Evolutionary conservation across 2,113 vertebrate species (phyloP).

Genomic region (Syngnathus floridae): DNA sequence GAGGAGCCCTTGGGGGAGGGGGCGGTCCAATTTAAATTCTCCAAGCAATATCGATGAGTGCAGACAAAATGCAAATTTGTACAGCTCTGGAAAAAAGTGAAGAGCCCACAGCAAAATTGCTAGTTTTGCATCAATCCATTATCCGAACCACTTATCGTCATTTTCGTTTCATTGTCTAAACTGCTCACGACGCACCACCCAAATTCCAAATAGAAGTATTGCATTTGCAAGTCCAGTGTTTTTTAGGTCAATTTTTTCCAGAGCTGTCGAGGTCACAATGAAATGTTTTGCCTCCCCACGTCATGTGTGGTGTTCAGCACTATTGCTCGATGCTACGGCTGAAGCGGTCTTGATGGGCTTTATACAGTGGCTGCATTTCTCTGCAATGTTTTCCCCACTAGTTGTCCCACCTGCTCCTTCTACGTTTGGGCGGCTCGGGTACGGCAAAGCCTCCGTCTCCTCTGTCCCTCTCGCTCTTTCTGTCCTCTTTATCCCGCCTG

Average conservation of each 20-base stretch:
- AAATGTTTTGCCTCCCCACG: not conserved
- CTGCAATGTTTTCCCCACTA: slow-evolving; percentile 57
- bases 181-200: not conserved
- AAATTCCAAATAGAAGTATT: not conserved
- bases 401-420: slow-evolving; percentile 98
- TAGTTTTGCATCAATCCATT: not conserved
- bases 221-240: not conserved
- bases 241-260: not conserved
- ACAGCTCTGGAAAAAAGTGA: not conserved
- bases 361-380: slow-evolving; percentile 45
- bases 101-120: not conserved
- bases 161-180: not conserved
- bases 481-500: slow-evolving; percentile 21
- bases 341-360: slow-evolving; percentile 40
- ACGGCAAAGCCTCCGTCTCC: slow-evolving; percentile 87
- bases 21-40: not conserved
- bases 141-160: not conserved
- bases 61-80: not conserved
- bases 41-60: not conserved
- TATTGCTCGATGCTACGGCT: slow-evolving; percentile 27
- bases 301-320: slow-evolving; percentile 1
- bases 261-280: not conserved
- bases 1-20: not conserved
- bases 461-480: slow-evolving; percentile 54
- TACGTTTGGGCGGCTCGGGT: slow-evolving; percentile 90